A percentile compares a stretch with the other conserved stretches of the same genome.
Conservation (phyloP, 2,113 vertebrate genomes). For the Tricholaema leucomelas region DNA sequence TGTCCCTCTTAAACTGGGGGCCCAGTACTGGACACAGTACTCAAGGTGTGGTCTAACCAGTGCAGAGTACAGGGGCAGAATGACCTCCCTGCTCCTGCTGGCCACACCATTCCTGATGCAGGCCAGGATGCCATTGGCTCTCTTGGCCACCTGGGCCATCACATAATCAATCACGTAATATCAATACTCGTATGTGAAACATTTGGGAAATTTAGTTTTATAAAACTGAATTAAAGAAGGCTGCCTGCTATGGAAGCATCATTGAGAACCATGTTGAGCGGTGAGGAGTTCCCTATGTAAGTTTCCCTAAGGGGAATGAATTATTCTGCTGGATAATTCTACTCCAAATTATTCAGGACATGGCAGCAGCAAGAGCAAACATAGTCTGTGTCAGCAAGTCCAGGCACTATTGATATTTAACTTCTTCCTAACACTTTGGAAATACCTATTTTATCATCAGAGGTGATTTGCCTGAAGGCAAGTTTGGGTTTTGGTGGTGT, state of each 20-base stretch:
- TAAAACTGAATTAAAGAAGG: not conserved
- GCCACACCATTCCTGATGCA: too few relatives aligned
- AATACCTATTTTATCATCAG: not conserved
- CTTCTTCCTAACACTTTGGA: not conserved
- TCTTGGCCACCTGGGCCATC: too few relatives aligned
- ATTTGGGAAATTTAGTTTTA: not conserved
- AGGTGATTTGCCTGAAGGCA: not conserved
- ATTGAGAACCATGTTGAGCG: not conserved
- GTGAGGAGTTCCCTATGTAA: not conserved
- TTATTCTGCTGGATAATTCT: not conserved
- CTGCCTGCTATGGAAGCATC: not conserved
- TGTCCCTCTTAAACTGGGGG: too few relatives aligned
- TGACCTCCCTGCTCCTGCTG: too few relatives aligned
- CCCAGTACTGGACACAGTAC: too few relatives aligned
- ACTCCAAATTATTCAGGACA: not conserved
- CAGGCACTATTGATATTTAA: not conserved
- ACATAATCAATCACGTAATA: too few relatives aligned
- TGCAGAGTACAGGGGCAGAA: too few relatives aligned
- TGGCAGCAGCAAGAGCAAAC: not conserved
- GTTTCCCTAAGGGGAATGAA: not conserved
- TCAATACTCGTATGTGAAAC: not conserved
- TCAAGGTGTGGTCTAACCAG: too few relatives aligned
- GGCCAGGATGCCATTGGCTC: too few relatives aligned
- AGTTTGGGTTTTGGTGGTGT: not conserved
- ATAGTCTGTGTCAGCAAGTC: not conserved